Base-by-base conservation (phyloP, 2,888 invertebrate genomes). In the Chirona hameri region DNA sequence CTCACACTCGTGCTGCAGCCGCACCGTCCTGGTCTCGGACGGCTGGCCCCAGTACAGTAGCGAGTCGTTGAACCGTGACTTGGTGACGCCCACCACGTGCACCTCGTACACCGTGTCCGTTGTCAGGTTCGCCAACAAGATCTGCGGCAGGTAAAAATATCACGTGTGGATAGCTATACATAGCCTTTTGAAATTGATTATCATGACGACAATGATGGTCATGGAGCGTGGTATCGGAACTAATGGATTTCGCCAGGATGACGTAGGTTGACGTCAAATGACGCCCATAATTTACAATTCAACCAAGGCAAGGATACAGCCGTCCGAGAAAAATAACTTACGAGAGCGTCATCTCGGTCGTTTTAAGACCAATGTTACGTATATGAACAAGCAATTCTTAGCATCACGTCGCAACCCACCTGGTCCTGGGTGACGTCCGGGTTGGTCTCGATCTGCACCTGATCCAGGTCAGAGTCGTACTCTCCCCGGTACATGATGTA, bases 81-180 rank as follows among this genome's bases (percentile, higher is more conserved):
- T 76, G 72, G 72, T 76, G 39, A 39, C 92, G 81, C 92, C 94
- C 85, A 92, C 90, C 81, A 94, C 91, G 88, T 91, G 91, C 81
- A 94, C 90, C 88, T 93, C 92, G 87, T 94, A 94, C 87, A 91
- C 89, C 9, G 91, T 90, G 87, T 93, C 91, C 86, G 91, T 91
- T 82, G 93, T 93, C 85, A 94, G 89, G 88, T 94, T 93, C 86
- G 91, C 91, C 85, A 93, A 90, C 83, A 91, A 89, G 88, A 91
- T 91, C 93, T 93, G 89, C 82, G 89, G 89, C 81, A 83, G 52
- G 48, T 48, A 48, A 48, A 48, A 48, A 48, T 48, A 48, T 7
- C 48, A 48, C 48, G 12, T 48, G 9, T 10, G 48, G 9, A 12
- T 12, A 12, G 12, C 12, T 48, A 48, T 48, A 48, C 48, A 12